Base-by-base conservation (phyloP, 2,113 vertebrate species). In the Rhinolophus ferrumequinum region DNA sequence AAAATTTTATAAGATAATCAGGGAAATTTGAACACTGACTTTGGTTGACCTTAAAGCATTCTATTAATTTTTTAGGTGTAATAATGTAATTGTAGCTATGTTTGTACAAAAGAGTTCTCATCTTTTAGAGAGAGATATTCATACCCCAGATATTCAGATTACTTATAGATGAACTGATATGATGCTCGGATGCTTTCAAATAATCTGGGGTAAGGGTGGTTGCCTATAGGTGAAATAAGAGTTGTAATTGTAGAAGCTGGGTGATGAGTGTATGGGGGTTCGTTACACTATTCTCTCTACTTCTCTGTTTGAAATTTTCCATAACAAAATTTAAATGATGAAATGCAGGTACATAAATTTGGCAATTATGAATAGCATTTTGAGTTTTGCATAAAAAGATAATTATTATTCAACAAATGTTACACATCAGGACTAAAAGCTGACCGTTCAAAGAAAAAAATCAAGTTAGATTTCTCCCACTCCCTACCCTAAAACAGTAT, bases 331-430 rank as follows among this genome's bases (percentile, higher is more conserved):
- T 56, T 3, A 38, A 50, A 87, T 77, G 88, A 26, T 50, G 12
- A 95, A 77, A 89, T 90, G 10, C 21, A 33, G 85, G 62, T 52
- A 89, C 28, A 89, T 11, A 73, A 58, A 90, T 80, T 35, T 33
- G 60, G n/a, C 33, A 81, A 90, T 83, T 85, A 93, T 47, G 9
- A 79, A 47, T 3, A 93, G 9, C 12, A 64, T 94, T 41, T 18
- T 81, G 52, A 41, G 28, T 82, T 89, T 88, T 92, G 5, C 6
- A 76, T 92, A 70, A 95, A 85, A 85, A 85, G 33, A 77, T 75
- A 52, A 89, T 22, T 72, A 72, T 44, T 66, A 92, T 26, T 93
- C 38, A 96, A 75, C 60, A 82, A 82, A 96, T 54, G 2, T 79
- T 92, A 94, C 16, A 92, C 30, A 89, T 82, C 14, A 35, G 75